These are phyloP conservation scores for Euphonia xanthogaster DNA, from an alignment of 2,797 vertebrate species.

Conservation along the genomic window DNA sequence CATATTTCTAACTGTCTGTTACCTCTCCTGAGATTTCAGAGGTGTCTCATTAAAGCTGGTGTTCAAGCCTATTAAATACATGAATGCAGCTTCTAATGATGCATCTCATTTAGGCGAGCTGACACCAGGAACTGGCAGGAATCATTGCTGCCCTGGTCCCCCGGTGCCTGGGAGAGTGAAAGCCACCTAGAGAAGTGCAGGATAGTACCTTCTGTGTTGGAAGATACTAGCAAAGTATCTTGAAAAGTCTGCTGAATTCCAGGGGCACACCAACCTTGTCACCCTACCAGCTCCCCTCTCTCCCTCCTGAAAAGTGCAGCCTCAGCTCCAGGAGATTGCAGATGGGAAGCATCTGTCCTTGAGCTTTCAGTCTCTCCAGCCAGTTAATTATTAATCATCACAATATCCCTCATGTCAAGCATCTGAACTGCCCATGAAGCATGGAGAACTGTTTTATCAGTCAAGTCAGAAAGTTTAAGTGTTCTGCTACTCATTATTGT, in stretches of 20 bases:
- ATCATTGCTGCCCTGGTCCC: not conserved
- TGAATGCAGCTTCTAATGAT: not conserved
- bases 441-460: not conserved
- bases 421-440: not conserved
- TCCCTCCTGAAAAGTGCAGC: not conserved
- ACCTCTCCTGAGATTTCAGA: slow-evolving; percentile 18
- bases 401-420: not conserved
- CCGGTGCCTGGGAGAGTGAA: not conserved
- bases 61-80: slow-evolving; percentile 24
- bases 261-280: not conserved
- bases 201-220: not conserved
- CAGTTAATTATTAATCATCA: slow-evolving; percentile 51
- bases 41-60: slow-evolving; percentile 45
- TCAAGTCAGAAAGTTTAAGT: not conserved
- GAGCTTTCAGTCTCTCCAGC: not conserved
- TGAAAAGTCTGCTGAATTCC: not conserved
- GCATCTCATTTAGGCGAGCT: slow-evolving; percentile 35
- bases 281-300: not conserved
- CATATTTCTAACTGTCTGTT: slow-evolving; percentile 21
- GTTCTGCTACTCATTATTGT: not conserved
- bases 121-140: not conserved
- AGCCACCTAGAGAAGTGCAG: not conserved
- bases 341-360: slow-evolving; percentile 23
- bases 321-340: not conserved
- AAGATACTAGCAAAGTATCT: not conserved